phyloP scores from a whole-genome alignment of 2,797 vertebrate genomes.

The Pelochelys cantorii region DNA sequence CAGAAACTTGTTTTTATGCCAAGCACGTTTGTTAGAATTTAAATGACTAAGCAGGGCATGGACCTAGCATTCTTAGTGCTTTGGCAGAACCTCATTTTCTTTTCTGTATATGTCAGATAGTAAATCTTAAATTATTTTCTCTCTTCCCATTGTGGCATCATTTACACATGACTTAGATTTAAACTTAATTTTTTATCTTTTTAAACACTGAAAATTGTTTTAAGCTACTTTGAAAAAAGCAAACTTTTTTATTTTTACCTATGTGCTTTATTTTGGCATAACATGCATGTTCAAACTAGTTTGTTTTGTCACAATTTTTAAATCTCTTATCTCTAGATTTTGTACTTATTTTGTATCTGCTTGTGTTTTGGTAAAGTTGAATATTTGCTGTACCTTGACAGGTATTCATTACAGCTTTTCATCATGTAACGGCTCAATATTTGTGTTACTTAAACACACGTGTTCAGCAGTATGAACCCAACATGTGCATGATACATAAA shows the following conservation, averaged over 20 bases:
- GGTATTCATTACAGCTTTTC: neutral
- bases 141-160: neutral
- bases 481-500: neutral
- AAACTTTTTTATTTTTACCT: neutral
- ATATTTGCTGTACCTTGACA: neutral
- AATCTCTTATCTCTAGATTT: neutral
- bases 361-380: neutral
- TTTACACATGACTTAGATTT: slow-evolving; percentile 11
- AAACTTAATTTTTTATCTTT: neutral
- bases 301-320: neutral
- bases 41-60: neutral
- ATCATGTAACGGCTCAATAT: neutral
- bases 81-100: neutral
- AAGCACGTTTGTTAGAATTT: slow-evolving; percentile 21
- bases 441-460: neutral
- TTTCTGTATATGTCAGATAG: neutral
- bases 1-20: neutral
- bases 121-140: neutral
- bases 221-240: neutral
- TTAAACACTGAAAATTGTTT: neutral
- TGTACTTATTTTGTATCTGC: neutral
- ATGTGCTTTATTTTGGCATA: accelerated
- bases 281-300: neutral
- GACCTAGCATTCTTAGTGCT: neutral
- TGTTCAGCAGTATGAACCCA: neutral